phyloP scores from a whole-genome alignment of 2,888 invertebrate species.

The Drosophila acutilabella region DNA sequence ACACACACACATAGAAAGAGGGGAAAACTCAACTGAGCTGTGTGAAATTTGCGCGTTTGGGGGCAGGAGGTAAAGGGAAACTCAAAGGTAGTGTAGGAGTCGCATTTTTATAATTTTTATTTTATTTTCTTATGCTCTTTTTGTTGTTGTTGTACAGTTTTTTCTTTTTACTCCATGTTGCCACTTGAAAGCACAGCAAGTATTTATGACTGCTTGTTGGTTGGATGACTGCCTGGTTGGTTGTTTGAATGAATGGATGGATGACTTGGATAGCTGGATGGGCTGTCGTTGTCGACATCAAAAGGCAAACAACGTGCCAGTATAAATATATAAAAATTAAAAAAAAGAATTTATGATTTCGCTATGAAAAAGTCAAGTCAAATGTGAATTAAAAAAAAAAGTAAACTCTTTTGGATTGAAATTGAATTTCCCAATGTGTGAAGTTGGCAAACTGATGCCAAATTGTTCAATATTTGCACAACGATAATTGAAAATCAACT shows the following conservation, averaged over 20 bases:
- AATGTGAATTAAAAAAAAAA: conserved; percentile 26
- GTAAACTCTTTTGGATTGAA: conserved; percentile 34
- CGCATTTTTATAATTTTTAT: conserved; percentile 68
- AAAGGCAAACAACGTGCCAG: conserved; percentile 54
- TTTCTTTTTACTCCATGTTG: conserved; percentile 46
- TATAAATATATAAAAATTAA: conserved; percentile 31
- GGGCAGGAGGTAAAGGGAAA: conserved; percentile 25
- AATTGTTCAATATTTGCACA: conserved; percentile 55
- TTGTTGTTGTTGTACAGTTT: too few species aligned
- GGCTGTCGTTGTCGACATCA: conserved; percentile 60
- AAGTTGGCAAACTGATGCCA: conserved; percentile 31
- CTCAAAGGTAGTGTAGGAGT: conserved; percentile 69
- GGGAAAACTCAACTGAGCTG: conserved; percentile 39
- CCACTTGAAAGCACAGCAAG: conserved; percentile 78
- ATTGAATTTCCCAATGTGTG: conserved; percentile 67
- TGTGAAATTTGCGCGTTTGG: conserved; percentile 52
- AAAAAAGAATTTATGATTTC: conserved; percentile 50
- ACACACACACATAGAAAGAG: conserved; percentile 28
- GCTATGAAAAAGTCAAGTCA: conserved; percentile 62
- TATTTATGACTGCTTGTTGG: conserved; percentile 70
- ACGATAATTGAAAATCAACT: conserved; percentile 70
- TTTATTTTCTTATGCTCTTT: conserved; percentile 34
- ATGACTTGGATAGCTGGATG: conserved; percentile 36
- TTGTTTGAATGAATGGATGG: conserved; percentile 28
- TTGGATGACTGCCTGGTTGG: conserved; percentile 53